Conservation (phyloP, 2,888 invertebrate genomes). For the Melieria crassipennis region DNA sequence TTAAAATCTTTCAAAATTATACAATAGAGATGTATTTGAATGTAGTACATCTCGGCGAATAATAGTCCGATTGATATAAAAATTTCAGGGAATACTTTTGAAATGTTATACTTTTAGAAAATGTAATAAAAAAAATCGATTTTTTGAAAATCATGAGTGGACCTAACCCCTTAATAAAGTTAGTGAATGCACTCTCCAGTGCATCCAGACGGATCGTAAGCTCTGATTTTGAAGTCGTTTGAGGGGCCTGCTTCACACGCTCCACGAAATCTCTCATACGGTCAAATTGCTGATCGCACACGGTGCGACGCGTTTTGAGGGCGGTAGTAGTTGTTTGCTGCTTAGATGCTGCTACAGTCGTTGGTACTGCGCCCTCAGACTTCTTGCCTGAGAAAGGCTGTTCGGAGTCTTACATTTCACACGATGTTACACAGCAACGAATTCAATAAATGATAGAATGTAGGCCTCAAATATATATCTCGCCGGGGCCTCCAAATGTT, state of each 20-base stretch:
- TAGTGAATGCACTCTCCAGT: constrained; percentile 26
- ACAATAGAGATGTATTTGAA: too few relatives aligned
- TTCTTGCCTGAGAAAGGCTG: not conserved
- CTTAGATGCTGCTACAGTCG: constrained; percentile 4
- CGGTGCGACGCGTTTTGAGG: constrained; percentile 25
- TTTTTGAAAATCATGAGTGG: too few relatives aligned
- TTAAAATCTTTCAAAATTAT: too few relatives aligned
- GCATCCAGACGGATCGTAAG: constrained; percentile 33
- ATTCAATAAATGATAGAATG: not conserved
- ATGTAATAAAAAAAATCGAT: too few relatives aligned
- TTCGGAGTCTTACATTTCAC: constrained; percentile 3
- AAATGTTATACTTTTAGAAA: too few relatives aligned
- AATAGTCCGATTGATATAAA: too few relatives aligned
- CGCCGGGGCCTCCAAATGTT: constrained; percentile 33
- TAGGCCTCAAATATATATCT: constrained; percentile 24
- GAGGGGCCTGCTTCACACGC: constrained; percentile 4
- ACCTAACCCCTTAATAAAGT: too few relatives aligned
- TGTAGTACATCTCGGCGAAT: too few relatives aligned
- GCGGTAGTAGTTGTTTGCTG: not conserved
- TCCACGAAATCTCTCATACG: constrained; percentile 20
- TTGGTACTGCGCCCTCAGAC: not conserved
- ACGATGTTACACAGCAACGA: not conserved
- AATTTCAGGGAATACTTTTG: too few relatives aligned
- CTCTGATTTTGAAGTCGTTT: constrained; percentile 21
- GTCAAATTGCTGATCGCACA: constrained; percentile 30